These are phyloP conservation scores for Oscheius onirici DNA, from an alignment of 2,888 invertebrate species.

Conservation along the genomic window DNA sequence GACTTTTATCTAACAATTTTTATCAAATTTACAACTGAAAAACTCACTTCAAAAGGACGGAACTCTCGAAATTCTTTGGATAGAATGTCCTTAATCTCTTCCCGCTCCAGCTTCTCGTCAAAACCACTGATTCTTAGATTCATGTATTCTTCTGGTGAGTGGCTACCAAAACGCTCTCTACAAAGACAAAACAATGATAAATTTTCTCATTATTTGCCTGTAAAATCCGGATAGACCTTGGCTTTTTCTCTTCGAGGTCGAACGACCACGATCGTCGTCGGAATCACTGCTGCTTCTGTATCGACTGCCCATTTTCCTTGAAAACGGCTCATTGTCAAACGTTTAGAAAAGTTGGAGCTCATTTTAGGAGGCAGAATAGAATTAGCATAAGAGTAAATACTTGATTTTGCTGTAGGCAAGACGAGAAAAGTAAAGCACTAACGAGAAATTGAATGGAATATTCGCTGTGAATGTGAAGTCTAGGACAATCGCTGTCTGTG, in stretches of 20 bases:
- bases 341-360: too few relatives aligned
- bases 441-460: too few relatives aligned
- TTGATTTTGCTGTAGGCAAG: too few relatives aligned
- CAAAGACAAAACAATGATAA: slow-evolving; percentile 16
- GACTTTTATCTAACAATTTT: slow-evolving; percentile 63
- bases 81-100: slow-evolving; percentile 62
- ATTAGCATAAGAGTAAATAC: too few relatives aligned
- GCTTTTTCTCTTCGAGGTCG: neutral
- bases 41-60: slow-evolving; percentile 66
- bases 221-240: slow-evolving; percentile 21
- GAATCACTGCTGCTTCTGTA: slow-evolving; percentile 9
- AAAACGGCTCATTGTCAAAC: neutral
- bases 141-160: slow-evolving; percentile 70
- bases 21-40: neutral
- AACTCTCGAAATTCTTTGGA: slow-evolving; percentile 62
- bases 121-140: slow-evolving; percentile 69
- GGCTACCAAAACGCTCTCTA: slow-evolving; percentile 68
- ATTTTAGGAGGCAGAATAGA: too few relatives aligned
- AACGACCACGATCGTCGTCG: slow-evolving; percentile 25
- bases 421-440: too few relatives aligned
- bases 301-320: slow-evolving; percentile 11
- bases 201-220: neutral
- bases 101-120: slow-evolving; percentile 58
- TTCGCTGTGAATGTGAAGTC: too few relatives aligned
- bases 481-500: too few relatives aligned